Percentiles rank a stretch among this genome's conserved stretches.
These are phyloP conservation scores for Caenorhabditis briggsae DNA, from an alignment of 1,140 invertebrate genomes.

Conservation along the genomic window DNA sequence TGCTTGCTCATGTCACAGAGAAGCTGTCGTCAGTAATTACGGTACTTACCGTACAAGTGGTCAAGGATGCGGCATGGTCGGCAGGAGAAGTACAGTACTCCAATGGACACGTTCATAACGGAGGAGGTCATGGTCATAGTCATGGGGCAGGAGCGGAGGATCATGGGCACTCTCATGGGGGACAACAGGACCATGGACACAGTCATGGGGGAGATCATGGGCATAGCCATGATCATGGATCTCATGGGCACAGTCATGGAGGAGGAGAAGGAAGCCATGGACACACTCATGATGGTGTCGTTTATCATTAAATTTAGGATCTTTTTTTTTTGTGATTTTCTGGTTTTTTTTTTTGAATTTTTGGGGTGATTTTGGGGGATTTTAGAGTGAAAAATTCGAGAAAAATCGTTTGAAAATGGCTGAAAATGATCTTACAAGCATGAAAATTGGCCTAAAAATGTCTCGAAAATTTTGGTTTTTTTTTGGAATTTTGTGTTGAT, in stretches of 20 bases:
- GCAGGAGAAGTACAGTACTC: constrained; percentile 21
- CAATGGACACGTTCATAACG: constrained; percentile 18
- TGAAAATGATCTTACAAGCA: no score
- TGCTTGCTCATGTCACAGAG: constrained; percentile 82
- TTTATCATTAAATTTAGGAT: constrained; percentile 54
- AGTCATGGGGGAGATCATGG: constrained; percentile 49
- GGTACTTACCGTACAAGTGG: constrained; percentile 81
- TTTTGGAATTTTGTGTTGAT: neutral
- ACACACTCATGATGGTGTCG: constrained; percentile 57
- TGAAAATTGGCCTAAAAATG: no score
- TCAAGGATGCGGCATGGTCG: constrained; percentile 51
- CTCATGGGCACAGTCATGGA: neutral
- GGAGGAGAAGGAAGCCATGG: constrained; percentile 29
- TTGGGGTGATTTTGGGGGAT: no score
- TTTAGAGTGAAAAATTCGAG: no score
- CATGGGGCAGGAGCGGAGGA: constrained; percentile 1
- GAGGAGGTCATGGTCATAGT: constrained; percentile 48
- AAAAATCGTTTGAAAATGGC: no score
- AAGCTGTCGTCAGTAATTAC: constrained; percentile 81
- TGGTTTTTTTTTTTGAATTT: no score
- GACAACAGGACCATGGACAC: constrained; percentile 46
- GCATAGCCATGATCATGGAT: neutral
- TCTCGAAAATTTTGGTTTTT: neutral
- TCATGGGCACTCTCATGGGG: constrained; percentile 27
- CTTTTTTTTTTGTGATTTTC: neutral